Evolutionary conservation across 2,797 vertebrate genomes (phyloP).

Genomic region (Oreochromis mossambicus): DNA sequence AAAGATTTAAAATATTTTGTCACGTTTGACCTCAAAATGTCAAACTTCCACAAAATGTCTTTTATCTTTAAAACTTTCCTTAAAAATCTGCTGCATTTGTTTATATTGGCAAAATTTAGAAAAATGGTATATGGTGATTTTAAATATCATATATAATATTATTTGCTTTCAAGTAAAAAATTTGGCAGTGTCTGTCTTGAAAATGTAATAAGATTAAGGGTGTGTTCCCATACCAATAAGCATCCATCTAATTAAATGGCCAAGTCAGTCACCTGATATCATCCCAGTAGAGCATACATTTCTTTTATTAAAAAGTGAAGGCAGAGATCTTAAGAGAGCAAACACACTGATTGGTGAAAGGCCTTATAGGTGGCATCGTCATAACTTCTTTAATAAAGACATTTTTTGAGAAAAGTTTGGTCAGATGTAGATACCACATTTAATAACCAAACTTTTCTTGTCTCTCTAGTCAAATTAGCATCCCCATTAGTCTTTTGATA

Average conservation of each 20-base stretch:
- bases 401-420: fast-evolving
- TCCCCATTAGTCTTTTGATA: not conserved
- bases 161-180: not conserved
- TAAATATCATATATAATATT: not conserved
- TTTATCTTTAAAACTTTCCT: not conserved
- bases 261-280: not conserved
- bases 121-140: not conserved
- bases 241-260: not conserved
- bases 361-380: not conserved
- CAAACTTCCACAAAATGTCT: fast-evolving
- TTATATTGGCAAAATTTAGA: fast-evolving
- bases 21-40: not conserved
- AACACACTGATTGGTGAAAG: not conserved
- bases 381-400: not conserved
- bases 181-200: fast-evolving
- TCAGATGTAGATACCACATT: not conserved
- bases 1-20: not conserved
- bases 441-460: not conserved
- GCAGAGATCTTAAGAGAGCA: not conserved
- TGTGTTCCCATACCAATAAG: not conserved
- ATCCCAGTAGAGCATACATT: too few species aligned
- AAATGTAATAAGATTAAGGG: not conserved
- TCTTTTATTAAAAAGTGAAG: not conserved
- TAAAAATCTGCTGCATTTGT: not conserved
- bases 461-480: not conserved